Evolutionary conservation across 2,113 vertebrate genomes (phyloP), one percentile per base, ranked within the genome.

Genomic region (Triplophysa siluroides): DNA sequence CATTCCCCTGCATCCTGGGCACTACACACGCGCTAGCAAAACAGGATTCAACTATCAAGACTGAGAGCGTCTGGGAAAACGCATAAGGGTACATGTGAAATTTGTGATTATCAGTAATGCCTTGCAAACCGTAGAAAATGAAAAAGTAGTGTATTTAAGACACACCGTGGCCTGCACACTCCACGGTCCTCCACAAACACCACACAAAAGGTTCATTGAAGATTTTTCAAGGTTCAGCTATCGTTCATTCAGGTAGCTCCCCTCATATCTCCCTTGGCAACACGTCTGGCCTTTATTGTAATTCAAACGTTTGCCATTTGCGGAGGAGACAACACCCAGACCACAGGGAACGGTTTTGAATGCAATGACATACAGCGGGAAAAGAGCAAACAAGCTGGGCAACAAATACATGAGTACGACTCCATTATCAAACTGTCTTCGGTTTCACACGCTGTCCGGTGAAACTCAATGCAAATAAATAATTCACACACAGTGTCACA

Each of bases 381-480:
- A 54, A 50, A 70, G 47, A 58, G 45, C 71, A 56, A 77, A 67
- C 73, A 75, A 73, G 64, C 54, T 6, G 19, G 21, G 54, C n/a
- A 58, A 21, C 83, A 79, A 76, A 78, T 81, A 85, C 63, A 47
- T 9, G 41, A 75, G 78, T 73, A 83, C 75, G 24, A 84, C 87
- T 89, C 81, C 86, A 89, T 91, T 90, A 92, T 88, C 88, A 84
- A 90, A 86, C 85, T 80, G 85, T 88, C 85, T 67, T 65, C 60
- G 86, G 81, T 66, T 75, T 86, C 77, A 87, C 83, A 74, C 56
- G 69, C 71, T 58, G 54, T 56, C 47, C 83, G 72, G 79, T 81
- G 85, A 83, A 76, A 62, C 77, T 89, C 75, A 85, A 81, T 75
- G 83, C 89, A 62, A 90, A 90, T 88, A 88, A 86, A 88, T 86